A percentile compares a stretch with the other conserved stretches of the same genome.
These are phyloP conservation scores for Triplophysa tibetana DNA, from an alignment of 2,113 vertebrate genomes.

Conservation along the genomic window DNA sequence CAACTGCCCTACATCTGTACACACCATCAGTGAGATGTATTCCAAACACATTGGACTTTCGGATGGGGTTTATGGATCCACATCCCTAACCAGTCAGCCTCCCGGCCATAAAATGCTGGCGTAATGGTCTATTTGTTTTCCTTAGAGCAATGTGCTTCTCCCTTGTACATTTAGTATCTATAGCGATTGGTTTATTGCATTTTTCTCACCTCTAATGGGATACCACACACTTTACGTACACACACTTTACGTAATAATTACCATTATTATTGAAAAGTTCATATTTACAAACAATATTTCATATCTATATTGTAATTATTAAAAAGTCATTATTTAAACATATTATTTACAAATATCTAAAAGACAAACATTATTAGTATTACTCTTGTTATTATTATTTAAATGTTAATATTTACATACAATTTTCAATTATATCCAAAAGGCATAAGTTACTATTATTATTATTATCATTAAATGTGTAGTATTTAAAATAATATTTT, in stretches of 20 bases:
- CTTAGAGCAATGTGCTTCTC: slow-evolving; percentile 67
- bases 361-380: too few relatives aligned
- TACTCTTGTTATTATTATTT: too few relatives aligned
- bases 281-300: too few relatives aligned
- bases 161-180: slow-evolving; percentile 61
- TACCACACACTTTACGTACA: slow-evolving; percentile 22
- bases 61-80: slow-evolving; percentile 57
- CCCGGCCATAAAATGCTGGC: slow-evolving; percentile 65
- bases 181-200: slow-evolving; percentile 59
- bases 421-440: too few relatives aligned
- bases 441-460: too few relatives aligned
- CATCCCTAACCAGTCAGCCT: slow-evolving; percentile 69
- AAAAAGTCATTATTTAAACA: too few relatives aligned
- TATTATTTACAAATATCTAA: too few relatives aligned
- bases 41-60: slow-evolving; percentile 37
- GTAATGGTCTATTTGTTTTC: slow-evolving; percentile 72
- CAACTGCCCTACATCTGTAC: slow-evolving; percentile 2
- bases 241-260: neutral
- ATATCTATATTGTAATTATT: too few relatives aligned
- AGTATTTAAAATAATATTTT: too few relatives aligned
- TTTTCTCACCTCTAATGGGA: slow-evolving; percentile 50
- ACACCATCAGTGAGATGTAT: slow-evolving; percentile 24
- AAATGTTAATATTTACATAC: too few relatives aligned
- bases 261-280: too few relatives aligned
- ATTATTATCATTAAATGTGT: too few relatives aligned